Evolutionary conservation across 1,140 invertebrate species (phyloP).

Genomic region (Microplitis mediator): DNA sequence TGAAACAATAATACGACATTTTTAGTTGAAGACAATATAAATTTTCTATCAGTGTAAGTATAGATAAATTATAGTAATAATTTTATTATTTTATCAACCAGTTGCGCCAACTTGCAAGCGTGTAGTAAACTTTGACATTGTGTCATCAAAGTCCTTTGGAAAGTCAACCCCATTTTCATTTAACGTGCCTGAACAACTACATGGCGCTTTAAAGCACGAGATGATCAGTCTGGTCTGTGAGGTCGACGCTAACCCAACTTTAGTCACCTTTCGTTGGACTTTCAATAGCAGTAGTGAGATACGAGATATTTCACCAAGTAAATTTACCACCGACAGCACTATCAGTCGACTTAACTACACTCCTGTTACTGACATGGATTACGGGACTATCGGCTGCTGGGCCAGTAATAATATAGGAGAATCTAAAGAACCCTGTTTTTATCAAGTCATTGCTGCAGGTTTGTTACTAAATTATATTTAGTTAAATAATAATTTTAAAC

Average conservation of each 20-base stretch:
- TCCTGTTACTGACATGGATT: slow-evolving; percentile 82
- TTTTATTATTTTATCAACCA: not conserved
- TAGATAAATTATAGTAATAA: slow-evolving; percentile 15
- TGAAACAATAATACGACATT: no score
- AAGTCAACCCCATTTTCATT: slow-evolving; percentile 40
- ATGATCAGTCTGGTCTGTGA: slow-evolving; percentile 71
- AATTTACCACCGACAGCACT: slow-evolving; percentile 68
- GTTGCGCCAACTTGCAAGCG: slow-evolving; percentile 56
- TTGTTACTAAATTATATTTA: not conserved
- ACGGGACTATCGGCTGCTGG: slow-evolving; percentile 84
- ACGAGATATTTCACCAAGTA: slow-evolving; percentile 72
- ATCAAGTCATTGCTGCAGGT: slow-evolving; percentile 70
- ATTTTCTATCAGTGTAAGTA: not conserved
- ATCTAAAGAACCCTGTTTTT: slow-evolving; percentile 82
- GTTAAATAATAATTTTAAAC: no score
- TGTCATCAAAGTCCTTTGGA: slow-evolving; percentile 31
- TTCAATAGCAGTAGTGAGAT: slow-evolving; percentile 87
- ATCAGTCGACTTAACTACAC: slow-evolving; percentile 82
- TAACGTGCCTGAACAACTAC: slow-evolving; percentile 55
- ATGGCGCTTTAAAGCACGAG: slow-evolving; percentile 60
- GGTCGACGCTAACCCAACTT: slow-evolving; percentile 83
- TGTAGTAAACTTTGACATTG: slow-evolving; percentile 35
- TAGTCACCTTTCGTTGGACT: slow-evolving; percentile 82
- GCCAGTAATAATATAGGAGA: slow-evolving; percentile 79
- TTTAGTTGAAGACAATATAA: no score